These are phyloP conservation scores for Gobius niger DNA, from an alignment of 2,113 vertebrate genomes.

Conservation along the genomic window DNA sequence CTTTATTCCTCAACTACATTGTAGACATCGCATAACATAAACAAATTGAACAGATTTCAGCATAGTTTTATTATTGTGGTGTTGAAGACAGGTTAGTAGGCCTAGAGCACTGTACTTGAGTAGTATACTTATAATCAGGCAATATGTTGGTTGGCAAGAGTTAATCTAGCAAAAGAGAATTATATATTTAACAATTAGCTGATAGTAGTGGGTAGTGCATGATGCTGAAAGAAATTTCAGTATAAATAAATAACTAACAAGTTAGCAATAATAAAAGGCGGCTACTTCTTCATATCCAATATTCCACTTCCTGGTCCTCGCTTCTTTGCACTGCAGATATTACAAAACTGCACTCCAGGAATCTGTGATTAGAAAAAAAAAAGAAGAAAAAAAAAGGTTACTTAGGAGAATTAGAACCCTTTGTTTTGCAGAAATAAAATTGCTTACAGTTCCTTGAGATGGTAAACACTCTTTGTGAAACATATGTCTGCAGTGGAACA, in stretches of 20 bases:
- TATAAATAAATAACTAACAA: constrained; percentile 18
- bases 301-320: constrained; percentile 88
- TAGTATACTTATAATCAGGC: constrained; percentile 30
- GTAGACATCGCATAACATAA: too few species aligned
- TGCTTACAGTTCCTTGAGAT: constrained; percentile 83
- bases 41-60: too few species aligned
- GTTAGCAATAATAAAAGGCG: neutral
- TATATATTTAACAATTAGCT: constrained; percentile 43
- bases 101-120: constrained; percentile 26
- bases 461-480: constrained; percentile 97
- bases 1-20: too few species aligned
- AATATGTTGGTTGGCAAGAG: constrained; percentile 33
- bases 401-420: neutral
- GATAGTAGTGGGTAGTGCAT: constrained; percentile 1
- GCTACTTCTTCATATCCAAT: constrained; percentile 84
- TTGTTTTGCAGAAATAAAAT: neutral
- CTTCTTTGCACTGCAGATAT: constrained; percentile 95
- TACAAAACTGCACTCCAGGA: constrained; percentile 88
- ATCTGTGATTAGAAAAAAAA: constrained; percentile 66
- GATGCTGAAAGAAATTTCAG: neutral
- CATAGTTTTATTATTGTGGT: constrained; percentile 36
- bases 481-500: constrained; percentile 98
- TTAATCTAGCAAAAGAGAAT: constrained; percentile 29
- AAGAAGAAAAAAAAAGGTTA: neutral
- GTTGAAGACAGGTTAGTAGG: neutral